Conservation (phyloP, 1,140 invertebrate genomes). For the Sminthurides bifidus region DNA sequence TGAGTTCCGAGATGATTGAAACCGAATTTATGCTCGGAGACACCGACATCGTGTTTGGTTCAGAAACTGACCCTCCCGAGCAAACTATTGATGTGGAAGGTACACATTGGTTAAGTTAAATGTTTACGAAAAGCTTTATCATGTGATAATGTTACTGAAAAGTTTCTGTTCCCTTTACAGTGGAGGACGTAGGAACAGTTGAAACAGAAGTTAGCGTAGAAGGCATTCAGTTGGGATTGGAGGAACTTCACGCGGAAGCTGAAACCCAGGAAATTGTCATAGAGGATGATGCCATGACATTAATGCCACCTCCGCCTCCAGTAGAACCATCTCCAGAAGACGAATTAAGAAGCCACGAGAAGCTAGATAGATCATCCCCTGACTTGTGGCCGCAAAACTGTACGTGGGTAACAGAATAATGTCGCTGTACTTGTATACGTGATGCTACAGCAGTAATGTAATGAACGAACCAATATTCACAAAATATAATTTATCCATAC, state of each 20-base stretch:
- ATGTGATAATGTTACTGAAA: too few species aligned
- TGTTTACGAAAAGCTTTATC: too few species aligned
- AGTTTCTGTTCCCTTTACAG: too few species aligned
- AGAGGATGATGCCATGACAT: conserved; percentile 5
- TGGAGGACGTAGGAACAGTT: background rate
- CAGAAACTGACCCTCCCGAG: too few species aligned
- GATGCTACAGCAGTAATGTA: background rate
- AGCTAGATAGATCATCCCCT: conserved; percentile 75
- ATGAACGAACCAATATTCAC: background rate
- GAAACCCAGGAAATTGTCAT: conserved; percentile 8
- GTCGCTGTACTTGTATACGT: conserved; percentile 36
- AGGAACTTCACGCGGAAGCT: conserved; percentile 2
- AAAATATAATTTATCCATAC: background rate
- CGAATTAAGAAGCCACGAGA: conserved; percentile 57
- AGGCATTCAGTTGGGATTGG: conserved; percentile 7
- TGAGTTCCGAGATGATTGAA: too few species aligned
- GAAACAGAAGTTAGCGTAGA: conserved; percentile 13
- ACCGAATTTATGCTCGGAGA: too few species aligned
- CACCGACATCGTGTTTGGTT: too few species aligned
- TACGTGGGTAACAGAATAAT: conserved; percentile 44
- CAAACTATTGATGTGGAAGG: too few species aligned
- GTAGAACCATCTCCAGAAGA: conserved; percentile 25
- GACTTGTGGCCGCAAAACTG: conserved; percentile 89
- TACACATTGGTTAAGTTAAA: too few species aligned
- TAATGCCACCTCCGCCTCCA: background rate